These are phyloP conservation scores for Parapsyche elsis DNA, from an alignment of 1,140 invertebrate species.

Conservation along the genomic window DNA sequence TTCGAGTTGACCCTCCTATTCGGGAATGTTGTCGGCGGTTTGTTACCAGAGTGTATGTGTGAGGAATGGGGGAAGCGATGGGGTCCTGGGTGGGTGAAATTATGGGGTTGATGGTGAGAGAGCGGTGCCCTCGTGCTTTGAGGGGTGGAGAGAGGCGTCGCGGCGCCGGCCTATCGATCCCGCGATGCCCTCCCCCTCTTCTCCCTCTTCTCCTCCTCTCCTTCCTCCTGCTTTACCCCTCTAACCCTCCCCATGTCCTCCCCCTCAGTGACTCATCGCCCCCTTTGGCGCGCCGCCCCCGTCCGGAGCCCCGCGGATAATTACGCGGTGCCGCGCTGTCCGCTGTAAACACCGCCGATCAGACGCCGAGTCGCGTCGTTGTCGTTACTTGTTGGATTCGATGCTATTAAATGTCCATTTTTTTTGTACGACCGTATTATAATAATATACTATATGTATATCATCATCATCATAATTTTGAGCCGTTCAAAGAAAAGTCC, in stretches of 20 bases:
- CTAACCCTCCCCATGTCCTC: background rate
- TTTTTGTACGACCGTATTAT: too few species aligned
- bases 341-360: slow-evolving; percentile 28
- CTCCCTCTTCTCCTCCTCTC: background rate
- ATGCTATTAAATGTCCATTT: background rate
- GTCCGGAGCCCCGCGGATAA: slow-evolving; percentile 11
- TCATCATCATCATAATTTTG: too few species aligned
- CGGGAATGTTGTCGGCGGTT: too few species aligned
- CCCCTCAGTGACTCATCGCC: slow-evolving; percentile 19
- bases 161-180: slow-evolving; percentile 55
- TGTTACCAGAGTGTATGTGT: too few species aligned
- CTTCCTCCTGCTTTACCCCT: background rate
- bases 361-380: background rate
- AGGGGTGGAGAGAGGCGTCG: slow-evolving; percentile 43
- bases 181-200: background rate
- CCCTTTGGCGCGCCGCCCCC: background rate
- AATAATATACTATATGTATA: too few species aligned
- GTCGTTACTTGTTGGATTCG: slow-evolving; percentile 12
- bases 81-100: too few species aligned
- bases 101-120: background rate
- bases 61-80: too few species aligned
- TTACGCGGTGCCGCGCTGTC: background rate
- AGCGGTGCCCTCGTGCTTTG: slow-evolving; percentile 18
- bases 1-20: too few species aligned
- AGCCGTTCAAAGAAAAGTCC: too few species aligned